Base-by-base conservation (phyloP, 2,888 invertebrate genomes). In the Camponotus fellah region DNA sequence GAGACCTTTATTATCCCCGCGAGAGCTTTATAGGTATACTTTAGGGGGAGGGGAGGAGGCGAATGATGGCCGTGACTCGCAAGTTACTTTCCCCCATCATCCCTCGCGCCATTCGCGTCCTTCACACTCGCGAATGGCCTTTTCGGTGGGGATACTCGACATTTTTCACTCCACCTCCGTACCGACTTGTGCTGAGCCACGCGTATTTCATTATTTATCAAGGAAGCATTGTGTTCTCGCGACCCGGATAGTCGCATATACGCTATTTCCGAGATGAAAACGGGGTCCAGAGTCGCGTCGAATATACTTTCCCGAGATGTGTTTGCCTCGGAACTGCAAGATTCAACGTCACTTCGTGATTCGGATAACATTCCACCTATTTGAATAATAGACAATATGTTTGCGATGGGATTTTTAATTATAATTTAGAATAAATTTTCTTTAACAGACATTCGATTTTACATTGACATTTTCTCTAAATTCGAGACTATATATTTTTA, bases 31-130 rank as follows among this genome's bases (percentile, higher is more conserved):
- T 83, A 58, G 56, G 71, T 34, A 34, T 14, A 71, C 49, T 65
- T 74, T 76, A 46, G 46, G 32, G 58, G 4, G 3, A 17, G n/a
- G n/a, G 8, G n/a, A 53, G 53, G 53, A 2, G 12, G 12, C 53
- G 53, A 83, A 81, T 83, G 80, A 83, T 80, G 83, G 83, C 58
- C 83, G 56, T 83, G 80, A 77, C 79, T 76, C 56, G 76, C 65
- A 75, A 81, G 76, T 81, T 81, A 53, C 76, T 34, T 34, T 40
- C 21, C 64, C 56, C 56, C 64, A 53, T 76, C 75, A 60, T 69
- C 81, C 65, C 65, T 26, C 77, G 53, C 43, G 64, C 53, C 60
- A 71, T 79, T 71, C 71, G 79, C 60, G 71, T 8, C 53, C n/a
- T 60, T 79, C 69, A 46, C 46, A 26, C 40, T 69, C 21, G 72